These are phyloP conservation scores for Hermaeophaga mercurialis DNA, from an alignment of 2,888 invertebrate genomes.

Conservation along the genomic window DNA sequence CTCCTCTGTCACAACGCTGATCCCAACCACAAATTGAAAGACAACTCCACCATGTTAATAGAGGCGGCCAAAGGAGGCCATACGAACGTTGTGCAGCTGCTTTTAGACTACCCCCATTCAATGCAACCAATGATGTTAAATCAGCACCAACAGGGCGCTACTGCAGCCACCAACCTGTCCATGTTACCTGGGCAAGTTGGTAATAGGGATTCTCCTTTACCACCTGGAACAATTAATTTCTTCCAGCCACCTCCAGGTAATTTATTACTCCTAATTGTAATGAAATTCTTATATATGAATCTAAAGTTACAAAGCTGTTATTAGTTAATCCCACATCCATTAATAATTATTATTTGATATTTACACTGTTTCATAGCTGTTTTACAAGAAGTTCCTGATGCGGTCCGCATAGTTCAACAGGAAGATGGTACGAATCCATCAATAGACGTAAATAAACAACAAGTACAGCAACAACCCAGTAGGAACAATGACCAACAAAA, in stretches of 20 bases:
- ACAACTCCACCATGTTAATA: conserved; percentile 97
- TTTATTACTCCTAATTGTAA: too few species aligned
- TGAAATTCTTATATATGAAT: too few species aligned
- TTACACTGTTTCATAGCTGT: conserved; percentile 51
- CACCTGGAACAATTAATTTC: conserved; percentile 52
- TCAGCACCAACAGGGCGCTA: conserved; percentile 47
- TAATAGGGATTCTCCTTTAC: conserved; percentile 52
- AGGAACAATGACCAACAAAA: conserved; percentile 30
- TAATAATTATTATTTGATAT: too few species aligned
- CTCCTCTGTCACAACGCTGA: conserved; percentile 91
- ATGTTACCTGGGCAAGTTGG: conserved; percentile 54
- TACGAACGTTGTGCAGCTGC: conserved; percentile 90
- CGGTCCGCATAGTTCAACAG: conserved; percentile 62
- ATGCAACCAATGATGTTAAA: conserved; percentile 77
- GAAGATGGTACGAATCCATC: conserved; percentile 53
- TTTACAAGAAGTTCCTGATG: conserved; percentile 66
- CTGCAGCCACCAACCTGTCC: conserved; percentile 52
- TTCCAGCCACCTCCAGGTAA: conserved; percentile 55
- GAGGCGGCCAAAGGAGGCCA: conserved; percentile 99
- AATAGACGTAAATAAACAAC: conserved; percentile 50
- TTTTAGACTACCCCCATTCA: conserved; percentile 92
- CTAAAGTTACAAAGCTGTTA: too few species aligned
- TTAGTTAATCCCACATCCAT: too few species aligned
- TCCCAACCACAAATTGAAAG: conserved; percentile 95
- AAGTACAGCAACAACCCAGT: conserved; percentile 36